These are phyloP conservation scores for Alca torda DNA, from an alignment of 2,797 vertebrate species.

Conservation along the genomic window DNA sequence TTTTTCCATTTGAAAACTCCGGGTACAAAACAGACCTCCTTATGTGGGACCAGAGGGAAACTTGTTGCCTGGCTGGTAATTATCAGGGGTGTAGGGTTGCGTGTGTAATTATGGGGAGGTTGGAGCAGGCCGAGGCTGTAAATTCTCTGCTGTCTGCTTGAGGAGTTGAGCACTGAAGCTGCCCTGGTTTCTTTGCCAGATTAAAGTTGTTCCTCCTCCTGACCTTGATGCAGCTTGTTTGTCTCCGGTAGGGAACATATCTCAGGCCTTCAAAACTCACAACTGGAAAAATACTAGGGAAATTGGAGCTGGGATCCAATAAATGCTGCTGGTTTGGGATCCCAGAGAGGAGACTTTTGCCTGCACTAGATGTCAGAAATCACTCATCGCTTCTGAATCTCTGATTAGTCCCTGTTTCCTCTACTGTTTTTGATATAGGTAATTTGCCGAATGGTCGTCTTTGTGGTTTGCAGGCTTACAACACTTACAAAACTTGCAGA, in stretches of 20 bases:
- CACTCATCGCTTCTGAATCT: background rate
- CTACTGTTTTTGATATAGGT: background rate
- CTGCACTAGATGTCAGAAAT: background rate
- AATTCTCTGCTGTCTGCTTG: conserved; percentile 45
- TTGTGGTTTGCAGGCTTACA: background rate
- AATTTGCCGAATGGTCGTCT: background rate
- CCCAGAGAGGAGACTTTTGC: background rate
- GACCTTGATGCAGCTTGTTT: conserved; percentile 6
- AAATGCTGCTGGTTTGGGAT: background rate
- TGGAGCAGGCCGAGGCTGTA: conserved; percentile 24
- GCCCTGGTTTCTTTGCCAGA: background rate
- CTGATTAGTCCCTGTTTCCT: background rate
- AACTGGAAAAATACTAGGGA: background rate
- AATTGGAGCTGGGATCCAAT: background rate
- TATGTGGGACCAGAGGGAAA: background rate
- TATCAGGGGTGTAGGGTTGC: conserved; percentile 31
- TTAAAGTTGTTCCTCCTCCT: background rate
- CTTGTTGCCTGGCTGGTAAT: conserved; percentile 1
- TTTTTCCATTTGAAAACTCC: background rate
- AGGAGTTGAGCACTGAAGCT: background rate
- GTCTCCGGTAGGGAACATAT: background rate
- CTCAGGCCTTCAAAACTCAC: background rate
- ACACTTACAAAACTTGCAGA: background rate
- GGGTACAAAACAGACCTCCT: background rate
- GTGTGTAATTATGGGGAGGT: background rate